A percentile compares a stretch with the other conserved stretches of the same genome.
Evolutionary conservation across 2,888 invertebrate genomes (phyloP).

Genomic region (Drosophila demipolita): DNA sequence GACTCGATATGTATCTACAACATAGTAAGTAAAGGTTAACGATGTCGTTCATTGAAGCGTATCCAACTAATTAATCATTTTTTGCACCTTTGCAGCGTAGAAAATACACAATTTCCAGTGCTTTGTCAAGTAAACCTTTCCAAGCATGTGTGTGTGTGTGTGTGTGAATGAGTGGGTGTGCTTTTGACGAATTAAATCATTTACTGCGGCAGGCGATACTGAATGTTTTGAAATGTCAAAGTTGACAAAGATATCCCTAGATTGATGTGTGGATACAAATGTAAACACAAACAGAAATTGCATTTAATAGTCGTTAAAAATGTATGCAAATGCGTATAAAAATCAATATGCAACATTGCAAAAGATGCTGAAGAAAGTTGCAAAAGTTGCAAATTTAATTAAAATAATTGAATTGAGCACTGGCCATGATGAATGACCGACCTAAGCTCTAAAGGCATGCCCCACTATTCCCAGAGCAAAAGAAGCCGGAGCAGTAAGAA

Average conservation of each 20-base stretch:
- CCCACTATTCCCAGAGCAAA: neutral
- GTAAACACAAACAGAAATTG: neutral
- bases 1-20: neutral
- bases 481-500: neutral
- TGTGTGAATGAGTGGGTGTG: neutral
- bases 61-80: constrained; percentile 50
- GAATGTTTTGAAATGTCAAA: constrained; percentile 32
- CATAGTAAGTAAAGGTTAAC: constrained; percentile 10
- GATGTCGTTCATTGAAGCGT: constrained; percentile 21
- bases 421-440: neutral
- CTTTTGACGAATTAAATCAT: constrained; percentile 24
- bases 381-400: constrained; percentile 5
- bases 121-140: constrained; percentile 13
- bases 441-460: too few species aligned
- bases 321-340: neutral
- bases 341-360: neutral
- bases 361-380: neutral
- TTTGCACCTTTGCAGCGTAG: neutral
- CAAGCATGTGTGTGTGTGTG: neutral
- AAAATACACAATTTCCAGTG: constrained; percentile 6
- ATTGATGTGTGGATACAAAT: constrained; percentile 11
- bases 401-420: neutral
- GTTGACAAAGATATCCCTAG: constrained; percentile 10
- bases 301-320: constrained; percentile 13
- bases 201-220: constrained; percentile 19